Evolutionary conservation across 2,888 invertebrate species (phyloP).

Genomic region (Nebria brevicollis): DNA sequence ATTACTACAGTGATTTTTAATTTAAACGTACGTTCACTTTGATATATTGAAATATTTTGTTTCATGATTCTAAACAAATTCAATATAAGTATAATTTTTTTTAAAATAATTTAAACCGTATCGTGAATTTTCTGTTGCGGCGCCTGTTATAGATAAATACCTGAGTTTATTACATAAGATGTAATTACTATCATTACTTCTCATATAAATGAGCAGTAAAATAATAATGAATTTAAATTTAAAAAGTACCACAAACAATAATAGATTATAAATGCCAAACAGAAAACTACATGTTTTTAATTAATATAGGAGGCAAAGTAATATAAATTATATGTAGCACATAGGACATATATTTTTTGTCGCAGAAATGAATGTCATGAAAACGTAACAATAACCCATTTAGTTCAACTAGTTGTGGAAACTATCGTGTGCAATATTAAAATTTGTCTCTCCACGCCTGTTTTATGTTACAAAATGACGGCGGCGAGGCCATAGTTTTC

Average conservation of each 20-base stretch:
- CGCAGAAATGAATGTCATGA: background rate
- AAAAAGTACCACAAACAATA: background rate
- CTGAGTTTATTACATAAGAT: too few species aligned
- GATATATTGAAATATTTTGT: too few species aligned
- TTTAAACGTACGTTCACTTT: too few species aligned
- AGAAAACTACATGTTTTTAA: background rate
- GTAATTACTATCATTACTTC: too few species aligned
- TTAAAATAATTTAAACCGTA: too few species aligned
- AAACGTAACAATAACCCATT: background rate
- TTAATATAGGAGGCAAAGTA: background rate
- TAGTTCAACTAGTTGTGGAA: background rate
- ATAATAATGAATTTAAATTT: background rate
- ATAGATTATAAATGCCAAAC: background rate
- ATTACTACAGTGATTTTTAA: too few species aligned
- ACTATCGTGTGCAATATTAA: conserved; percentile 42
- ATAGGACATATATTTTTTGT: background rate
- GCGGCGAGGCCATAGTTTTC: conserved; percentile 28
- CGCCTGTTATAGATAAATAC: too few species aligned
- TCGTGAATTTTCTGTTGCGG: too few species aligned
- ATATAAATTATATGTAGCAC: background rate
- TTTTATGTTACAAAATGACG: conserved; percentile 44
- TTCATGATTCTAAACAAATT: too few species aligned
- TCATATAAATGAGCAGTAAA: background rate
- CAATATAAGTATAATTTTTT: too few species aligned
- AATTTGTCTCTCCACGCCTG: conserved; percentile 44